Percentiles rank a stretch among this genome's conserved stretches.
Evolutionary conservation across 2,113 vertebrate genomes (phyloP).

Genomic region (Pituophis catenifer): DNA sequence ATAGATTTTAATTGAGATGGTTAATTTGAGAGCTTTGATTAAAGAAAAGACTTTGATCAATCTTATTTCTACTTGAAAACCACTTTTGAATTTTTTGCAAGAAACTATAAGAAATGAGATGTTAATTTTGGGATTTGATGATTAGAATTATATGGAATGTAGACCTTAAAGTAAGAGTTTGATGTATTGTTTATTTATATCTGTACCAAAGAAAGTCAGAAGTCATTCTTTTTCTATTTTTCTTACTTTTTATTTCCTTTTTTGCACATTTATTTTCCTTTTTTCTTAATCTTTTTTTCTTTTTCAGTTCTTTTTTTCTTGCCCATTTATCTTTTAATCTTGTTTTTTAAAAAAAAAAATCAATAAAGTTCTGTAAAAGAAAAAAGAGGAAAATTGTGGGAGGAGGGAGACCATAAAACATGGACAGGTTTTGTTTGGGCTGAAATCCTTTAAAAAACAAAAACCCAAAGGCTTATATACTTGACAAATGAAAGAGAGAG

Average conservation of each 20-base stretch:
- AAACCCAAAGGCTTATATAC: not conserved
- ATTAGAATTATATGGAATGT: not conserved
- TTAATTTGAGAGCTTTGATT: not conserved
- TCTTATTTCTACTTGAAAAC: not conserved
- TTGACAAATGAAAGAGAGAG: not conserved
- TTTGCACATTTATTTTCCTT: not conserved
- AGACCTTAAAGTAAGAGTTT: not conserved
- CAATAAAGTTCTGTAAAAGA: not conserved
- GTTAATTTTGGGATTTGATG: not conserved
- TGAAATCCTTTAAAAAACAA: not conserved
- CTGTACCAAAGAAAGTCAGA: not conserved
- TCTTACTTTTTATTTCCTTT: not conserved
- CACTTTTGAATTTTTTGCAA: not conserved
- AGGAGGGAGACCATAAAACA: not conserved
- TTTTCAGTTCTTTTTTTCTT: not conserved
- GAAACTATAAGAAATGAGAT: not conserved
- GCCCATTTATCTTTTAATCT: not conserved
- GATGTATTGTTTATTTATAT: not conserved
- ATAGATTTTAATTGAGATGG: not conserved
- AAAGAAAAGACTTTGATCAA: not conserved
- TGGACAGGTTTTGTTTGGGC: not conserved
- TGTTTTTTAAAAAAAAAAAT: conserved; percentile 18
- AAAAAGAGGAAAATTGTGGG: not conserved
- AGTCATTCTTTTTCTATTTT: not conserved
- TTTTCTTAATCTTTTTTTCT: not conserved